A percentile compares a stretch with the other conserved stretches of the same genome.
Evolutionary conservation across 2,113 vertebrate genomes (phyloP).

Genomic region (Puntigrus tetrazona): DNA sequence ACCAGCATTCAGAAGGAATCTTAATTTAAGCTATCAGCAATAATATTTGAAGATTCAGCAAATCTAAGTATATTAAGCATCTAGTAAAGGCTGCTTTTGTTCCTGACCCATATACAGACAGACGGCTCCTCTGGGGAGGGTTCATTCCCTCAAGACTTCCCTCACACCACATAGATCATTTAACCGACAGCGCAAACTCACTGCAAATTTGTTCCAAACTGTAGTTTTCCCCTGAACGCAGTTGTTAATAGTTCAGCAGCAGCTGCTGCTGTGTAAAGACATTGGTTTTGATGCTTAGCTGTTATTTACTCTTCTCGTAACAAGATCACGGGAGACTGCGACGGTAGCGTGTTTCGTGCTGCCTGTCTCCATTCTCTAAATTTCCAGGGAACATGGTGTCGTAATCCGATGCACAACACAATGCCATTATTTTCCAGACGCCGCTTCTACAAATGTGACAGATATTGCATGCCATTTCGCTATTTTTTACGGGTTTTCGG

Average conservation of each 20-base stretch:
- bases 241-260: not conserved
- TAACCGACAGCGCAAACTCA: slow-evolving; percentile 27
- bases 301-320: slow-evolving; percentile 27
- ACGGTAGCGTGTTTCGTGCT: not conserved
- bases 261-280: slow-evolving; percentile 32
- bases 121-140: not conserved
- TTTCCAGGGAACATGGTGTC: not conserved
- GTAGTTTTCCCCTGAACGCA: not conserved
- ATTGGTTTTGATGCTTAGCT: slow-evolving; percentile 19
- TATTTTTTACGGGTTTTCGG: not conserved
- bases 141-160: not conserved
- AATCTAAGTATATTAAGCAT: not conserved
- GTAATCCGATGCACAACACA: not conserved
- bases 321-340: not conserved
- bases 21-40: not conserved
- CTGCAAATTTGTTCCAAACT: slow-evolving; percentile 5
- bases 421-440: slow-evolving; percentile 7
- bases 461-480: not conserved
- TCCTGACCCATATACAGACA: slow-evolving; percentile 38
- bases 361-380: not conserved
- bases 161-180: slow-evolving; percentile 36
- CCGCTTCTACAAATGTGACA: not conserved
- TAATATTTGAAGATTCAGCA: not conserved
- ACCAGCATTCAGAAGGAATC: not conserved
- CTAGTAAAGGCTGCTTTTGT: not conserved